phyloP scores from a whole-genome alignment of 1,140 invertebrate species.

The Palaemon carinicauda region DNA sequence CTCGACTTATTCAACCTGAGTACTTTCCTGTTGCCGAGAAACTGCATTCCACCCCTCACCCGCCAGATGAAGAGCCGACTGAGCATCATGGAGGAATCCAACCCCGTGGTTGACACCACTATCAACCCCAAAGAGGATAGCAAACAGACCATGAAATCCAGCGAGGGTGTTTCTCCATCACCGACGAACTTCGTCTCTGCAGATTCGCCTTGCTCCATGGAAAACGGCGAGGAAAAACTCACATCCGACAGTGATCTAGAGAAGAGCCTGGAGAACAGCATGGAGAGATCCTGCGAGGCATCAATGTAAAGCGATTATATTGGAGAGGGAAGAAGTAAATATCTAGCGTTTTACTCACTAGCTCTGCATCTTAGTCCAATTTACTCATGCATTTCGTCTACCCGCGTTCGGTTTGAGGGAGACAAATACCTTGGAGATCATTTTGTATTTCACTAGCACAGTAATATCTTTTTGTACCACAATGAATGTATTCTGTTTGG shows the following conservation, averaged over 20 bases:
- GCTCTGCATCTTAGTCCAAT: too few species aligned
- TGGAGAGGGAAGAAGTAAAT: background rate
- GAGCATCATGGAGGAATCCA: conserved; percentile 43
- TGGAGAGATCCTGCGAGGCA: conserved; percentile 45
- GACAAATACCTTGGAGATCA: too few species aligned
- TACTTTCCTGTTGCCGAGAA: conserved; percentile 91
- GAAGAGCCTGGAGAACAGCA: conserved; percentile 47
- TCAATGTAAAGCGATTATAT: conserved; percentile 9
- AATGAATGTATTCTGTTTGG: too few species aligned
- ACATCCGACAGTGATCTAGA: conserved; percentile 33
- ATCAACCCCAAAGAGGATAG: background rate
- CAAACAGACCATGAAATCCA: too few species aligned
- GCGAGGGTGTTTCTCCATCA: background rate
- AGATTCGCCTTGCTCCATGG: background rate
- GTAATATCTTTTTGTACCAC: too few species aligned
- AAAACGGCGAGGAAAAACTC: background rate
- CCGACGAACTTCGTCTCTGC: background rate
- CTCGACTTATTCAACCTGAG: conserved; percentile 97
- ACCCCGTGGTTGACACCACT: background rate
- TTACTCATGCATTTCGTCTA: background rate
- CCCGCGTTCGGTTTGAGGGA: too few species aligned
- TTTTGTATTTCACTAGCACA: too few species aligned
- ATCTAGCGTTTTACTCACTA: background rate
- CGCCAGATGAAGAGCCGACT: conserved; percentile 71
- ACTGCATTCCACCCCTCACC: conserved; percentile 88